phyloP scores from a whole-genome alignment of 2,888 invertebrate species.

The Eupithecia insigniata region DNA sequence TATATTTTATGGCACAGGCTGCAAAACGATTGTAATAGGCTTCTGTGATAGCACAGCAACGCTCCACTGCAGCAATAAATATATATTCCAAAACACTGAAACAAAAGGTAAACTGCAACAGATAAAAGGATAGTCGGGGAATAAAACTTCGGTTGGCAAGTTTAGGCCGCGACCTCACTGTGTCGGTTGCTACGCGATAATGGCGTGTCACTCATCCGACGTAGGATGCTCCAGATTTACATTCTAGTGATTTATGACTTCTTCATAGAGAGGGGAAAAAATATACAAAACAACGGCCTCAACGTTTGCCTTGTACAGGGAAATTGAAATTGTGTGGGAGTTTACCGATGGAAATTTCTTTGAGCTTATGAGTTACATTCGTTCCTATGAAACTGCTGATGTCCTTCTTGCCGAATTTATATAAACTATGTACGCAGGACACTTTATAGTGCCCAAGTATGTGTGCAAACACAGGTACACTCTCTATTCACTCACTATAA shows the following conservation, averaged over 20 bases:
- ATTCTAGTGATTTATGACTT: constrained; percentile 82
- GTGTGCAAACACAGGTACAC: not conserved
- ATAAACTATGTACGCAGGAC: too few relatives aligned
- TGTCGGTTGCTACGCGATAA: constrained; percentile 66
- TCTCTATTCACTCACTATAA: not conserved
- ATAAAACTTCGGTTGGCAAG: constrained; percentile 64
- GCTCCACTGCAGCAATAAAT: constrained; percentile 41
- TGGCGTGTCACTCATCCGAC: constrained; percentile 81
- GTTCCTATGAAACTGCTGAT: not conserved
- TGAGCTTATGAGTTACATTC: not conserved
- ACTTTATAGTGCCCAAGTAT: not conserved
- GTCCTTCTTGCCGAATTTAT: not conserved
- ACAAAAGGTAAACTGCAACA: constrained; percentile 46
- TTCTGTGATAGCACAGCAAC: constrained; percentile 27
- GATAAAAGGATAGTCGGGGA: constrained; percentile 57
- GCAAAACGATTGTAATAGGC: constrained; percentile 23
- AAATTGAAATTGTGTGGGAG: constrained; percentile 56
- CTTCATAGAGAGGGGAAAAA: constrained; percentile 81
- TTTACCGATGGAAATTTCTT: constrained; percentile 47
- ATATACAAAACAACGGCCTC: constrained; percentile 68
- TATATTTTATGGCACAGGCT: constrained; percentile 16
- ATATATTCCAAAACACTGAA: constrained; percentile 40
- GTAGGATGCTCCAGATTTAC: constrained; percentile 83
- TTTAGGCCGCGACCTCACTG: constrained; percentile 66
- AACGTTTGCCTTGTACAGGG: constrained; percentile 46